Conservation (phyloP, 2,888 invertebrate species). For the Drosophila monieri region DNA sequence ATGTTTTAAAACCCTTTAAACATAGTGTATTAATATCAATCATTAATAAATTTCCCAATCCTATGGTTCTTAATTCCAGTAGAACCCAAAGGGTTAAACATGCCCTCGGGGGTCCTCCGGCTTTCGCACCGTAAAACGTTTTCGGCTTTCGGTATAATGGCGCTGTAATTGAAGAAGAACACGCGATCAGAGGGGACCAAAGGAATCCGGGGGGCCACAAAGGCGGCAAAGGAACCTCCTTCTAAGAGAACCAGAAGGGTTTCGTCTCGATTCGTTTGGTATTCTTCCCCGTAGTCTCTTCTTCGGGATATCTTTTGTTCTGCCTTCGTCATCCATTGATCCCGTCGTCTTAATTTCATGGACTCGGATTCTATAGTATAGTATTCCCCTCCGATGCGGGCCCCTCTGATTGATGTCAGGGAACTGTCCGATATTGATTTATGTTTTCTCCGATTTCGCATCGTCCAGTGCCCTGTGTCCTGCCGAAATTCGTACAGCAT, state of each 20-base stretch:
- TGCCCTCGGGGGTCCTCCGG: slow-evolving; percentile 38
- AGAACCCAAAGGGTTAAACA: slow-evolving; percentile 9
- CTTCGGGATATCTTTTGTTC: slow-evolving; percentile 30
- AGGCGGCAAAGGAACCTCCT: slow-evolving; percentile 34
- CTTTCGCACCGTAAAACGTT: slow-evolving; percentile 67
- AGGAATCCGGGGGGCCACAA: slow-evolving; percentile 18
- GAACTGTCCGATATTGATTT: slow-evolving; percentile 68
- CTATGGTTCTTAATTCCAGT: background rate
- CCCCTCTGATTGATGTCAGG: slow-evolving; percentile 69
- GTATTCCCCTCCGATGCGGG: slow-evolving; percentile 54
- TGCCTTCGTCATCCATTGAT: slow-evolving; percentile 68
- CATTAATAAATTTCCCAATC: background rate
- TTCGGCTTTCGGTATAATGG: slow-evolving; percentile 75
- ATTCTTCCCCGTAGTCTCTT: slow-evolving; percentile 9
- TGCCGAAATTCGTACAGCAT: slow-evolving; percentile 63
- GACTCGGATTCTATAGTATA: background rate
- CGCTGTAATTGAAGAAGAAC: slow-evolving; percentile 79
- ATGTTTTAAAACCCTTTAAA: too few species aligned
- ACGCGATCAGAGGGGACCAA: slow-evolving; percentile 66
- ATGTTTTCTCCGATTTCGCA: slow-evolving; percentile 57
- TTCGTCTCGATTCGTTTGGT: slow-evolving; percentile 29
- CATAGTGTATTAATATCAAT: background rate
- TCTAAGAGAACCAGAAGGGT: slow-evolving; percentile 53
- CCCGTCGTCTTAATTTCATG: slow-evolving; percentile 77
- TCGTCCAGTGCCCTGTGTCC: slow-evolving; percentile 20